phyloP scores from a whole-genome alignment of 1,140 invertebrate genomes.

The Drosophila busckii region DNA sequence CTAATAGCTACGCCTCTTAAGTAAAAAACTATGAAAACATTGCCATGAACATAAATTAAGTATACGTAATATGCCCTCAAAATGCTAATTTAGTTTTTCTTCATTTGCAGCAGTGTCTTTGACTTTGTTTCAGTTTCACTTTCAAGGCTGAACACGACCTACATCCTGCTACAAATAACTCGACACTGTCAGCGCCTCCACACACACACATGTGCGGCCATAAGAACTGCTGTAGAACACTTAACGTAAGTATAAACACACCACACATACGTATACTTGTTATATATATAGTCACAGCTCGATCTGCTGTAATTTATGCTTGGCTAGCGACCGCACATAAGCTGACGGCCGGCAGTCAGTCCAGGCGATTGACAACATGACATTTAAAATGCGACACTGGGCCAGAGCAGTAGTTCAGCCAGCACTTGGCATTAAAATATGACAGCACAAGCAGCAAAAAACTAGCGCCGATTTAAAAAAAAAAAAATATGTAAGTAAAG shows the following conservation, averaged over 20 bases:
- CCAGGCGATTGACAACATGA: slow-evolving; percentile 64
- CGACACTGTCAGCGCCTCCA: slow-evolving; percentile 26
- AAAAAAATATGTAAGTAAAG: slow-evolving; percentile 1
- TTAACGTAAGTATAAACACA: slow-evolving; percentile 46
- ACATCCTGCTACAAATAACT: slow-evolving; percentile 64
- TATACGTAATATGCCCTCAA: too few species aligned
- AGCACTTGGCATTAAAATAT: slow-evolving; percentile 57
- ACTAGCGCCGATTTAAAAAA: slow-evolving; percentile 60
- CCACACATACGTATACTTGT: slow-evolving; percentile 20
- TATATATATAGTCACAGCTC: too few species aligned
- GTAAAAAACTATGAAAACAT: too few species aligned
- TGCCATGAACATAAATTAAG: too few species aligned
- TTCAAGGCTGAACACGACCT: slow-evolving; percentile 43
- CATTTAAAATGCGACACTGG: slow-evolving; percentile 61
- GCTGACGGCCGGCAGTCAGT: slow-evolving; percentile 31
- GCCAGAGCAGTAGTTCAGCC: slow-evolving; percentile 30
- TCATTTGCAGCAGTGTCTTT: slow-evolving; percentile 30
- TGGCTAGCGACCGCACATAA: slow-evolving; percentile 55
- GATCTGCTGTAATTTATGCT: slow-evolving; percentile 56
- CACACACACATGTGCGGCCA: slow-evolving; percentile 17
- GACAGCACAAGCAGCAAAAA: slow-evolving; percentile 59
- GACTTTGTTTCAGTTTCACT: slow-evolving; percentile 43
- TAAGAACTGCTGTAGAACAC: slow-evolving; percentile 34
- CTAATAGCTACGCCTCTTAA: too few species aligned
- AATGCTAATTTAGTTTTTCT: too few species aligned